Evolutionary conservation across 2,888 invertebrate species (phyloP), one percentile per base, ranked within the genome.

Genomic region (Drosophila borealis): DNA sequence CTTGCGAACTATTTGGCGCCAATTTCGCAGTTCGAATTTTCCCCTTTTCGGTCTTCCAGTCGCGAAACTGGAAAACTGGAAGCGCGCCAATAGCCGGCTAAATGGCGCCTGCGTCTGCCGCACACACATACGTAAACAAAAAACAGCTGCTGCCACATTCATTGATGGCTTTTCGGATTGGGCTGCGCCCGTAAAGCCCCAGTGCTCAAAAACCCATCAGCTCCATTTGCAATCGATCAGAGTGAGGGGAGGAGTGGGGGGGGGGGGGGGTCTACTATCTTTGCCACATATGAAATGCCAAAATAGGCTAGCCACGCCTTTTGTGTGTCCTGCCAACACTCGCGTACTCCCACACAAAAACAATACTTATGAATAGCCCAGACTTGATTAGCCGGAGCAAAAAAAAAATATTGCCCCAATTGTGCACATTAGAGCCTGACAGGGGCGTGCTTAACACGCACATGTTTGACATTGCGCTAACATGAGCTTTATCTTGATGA

Each of bases 1-100:
- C 44, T 46, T 14, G 51, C 5, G n/a, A 11, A 19, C 37, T 67
- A 72, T 75, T 81, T 81, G 87, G 84, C 84, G 84, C 81, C 84
- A 85, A 85, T 78, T n/a, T 53, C 53, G 49, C 17, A 21, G 21
- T 50, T 72, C 72, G 78, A 78, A 68, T 65, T 74, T 79, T 79
- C 81, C 73, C 81, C 56, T 25, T 4, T 25, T 4, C 36, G 0
- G 8, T 0, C n/a, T 73, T 82, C 80, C 83, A 80, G 54, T 61
- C 2, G 61, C 62, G 68, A 77, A 74, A 56, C 65, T 80, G 83
- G 82, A 80, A 75, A 9, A 13, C 21, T 39, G 65, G 41, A 63
- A 70, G 14, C 13, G 8, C 25, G 25, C 25, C 25, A 25, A 25
- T 25, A 70, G 73, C 84, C 85, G 81, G 85, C 66, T 49, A 46